phyloP scores from a whole-genome alignment of 23 tunicate species.

The Halocynthia aurantium region DNA sequence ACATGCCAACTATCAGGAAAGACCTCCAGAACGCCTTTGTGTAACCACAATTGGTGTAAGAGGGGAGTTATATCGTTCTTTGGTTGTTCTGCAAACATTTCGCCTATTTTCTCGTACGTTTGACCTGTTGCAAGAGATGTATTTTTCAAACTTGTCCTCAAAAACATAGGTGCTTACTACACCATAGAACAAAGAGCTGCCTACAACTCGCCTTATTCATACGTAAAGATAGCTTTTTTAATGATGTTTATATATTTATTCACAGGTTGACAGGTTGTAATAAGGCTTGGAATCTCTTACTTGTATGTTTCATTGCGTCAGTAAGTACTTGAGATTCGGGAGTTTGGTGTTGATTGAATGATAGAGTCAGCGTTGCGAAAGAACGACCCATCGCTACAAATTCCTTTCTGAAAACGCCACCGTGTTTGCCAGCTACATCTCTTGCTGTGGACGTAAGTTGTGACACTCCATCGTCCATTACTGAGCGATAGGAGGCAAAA shows the following conservation, averaged over 20 bases:
- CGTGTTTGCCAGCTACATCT: slow-evolving; percentile 17
- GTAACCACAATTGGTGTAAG: slow-evolving; percentile 16
- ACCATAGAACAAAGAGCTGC: no score
- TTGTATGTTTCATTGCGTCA: slow-evolving; percentile 60
- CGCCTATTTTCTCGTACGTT: slow-evolving; percentile 25
- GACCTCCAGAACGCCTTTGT: slow-evolving; percentile 69
- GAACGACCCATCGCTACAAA: slow-evolving; percentile 64
- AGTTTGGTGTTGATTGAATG: slow-evolving; percentile 68
- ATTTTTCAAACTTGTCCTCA: neutral
- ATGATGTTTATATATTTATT: neutral
- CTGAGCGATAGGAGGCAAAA: neutral
- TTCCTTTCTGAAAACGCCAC: slow-evolving; percentile 46
- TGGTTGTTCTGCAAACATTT: slow-evolving; percentile 25
- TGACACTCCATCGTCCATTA: slow-evolving; percentile 27
- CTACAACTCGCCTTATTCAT: no score
- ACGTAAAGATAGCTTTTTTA: neutral
- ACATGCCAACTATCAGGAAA: slow-evolving; percentile 90
- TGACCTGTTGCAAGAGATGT: slow-evolving; percentile 25
- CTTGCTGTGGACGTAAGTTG: slow-evolving; percentile 17
- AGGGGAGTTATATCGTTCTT: slow-evolving; percentile 23
- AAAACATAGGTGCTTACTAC: no score
- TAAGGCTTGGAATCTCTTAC: slow-evolving; percentile 14
- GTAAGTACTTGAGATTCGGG: slow-evolving; percentile 44
- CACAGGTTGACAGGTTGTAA: neutral
- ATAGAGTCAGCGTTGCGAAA: slow-evolving; percentile 27